These are phyloP conservation scores for Rosalia funebris DNA, from an alignment of 2,888 invertebrate genomes.

Conservation along the genomic window DNA sequence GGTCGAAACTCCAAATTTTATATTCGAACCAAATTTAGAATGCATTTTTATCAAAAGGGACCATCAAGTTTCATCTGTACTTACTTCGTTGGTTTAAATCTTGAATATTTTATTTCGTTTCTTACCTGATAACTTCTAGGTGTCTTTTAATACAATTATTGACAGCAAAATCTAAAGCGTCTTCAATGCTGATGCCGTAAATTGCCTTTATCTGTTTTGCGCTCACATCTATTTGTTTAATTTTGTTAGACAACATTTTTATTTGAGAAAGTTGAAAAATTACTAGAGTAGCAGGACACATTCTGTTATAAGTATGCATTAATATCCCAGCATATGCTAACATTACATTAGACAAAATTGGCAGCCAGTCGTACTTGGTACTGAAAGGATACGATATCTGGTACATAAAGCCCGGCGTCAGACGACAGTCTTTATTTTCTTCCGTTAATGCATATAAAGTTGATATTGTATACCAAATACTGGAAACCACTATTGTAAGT, in stretches of 20 bases:
- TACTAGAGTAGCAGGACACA: background rate
- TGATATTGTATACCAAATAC: background rate
- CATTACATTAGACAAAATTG: too few species aligned
- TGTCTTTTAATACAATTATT: conserved; percentile 3
- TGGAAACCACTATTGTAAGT: background rate
- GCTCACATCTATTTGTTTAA: background rate
- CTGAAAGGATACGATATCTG: conserved; percentile 9
- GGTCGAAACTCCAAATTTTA: too few species aligned
- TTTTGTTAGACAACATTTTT: background rate
- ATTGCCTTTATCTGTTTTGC: background rate
- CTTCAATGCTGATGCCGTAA: background rate
- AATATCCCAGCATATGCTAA: background rate
- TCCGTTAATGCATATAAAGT: background rate
- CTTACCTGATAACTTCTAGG: conserved; percentile 7
- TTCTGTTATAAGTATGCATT: background rate
- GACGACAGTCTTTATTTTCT: background rate
- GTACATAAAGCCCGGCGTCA: background rate
- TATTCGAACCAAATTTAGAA: too few species aligned
- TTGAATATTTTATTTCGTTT: too few species aligned
- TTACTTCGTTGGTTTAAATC: too few species aligned
- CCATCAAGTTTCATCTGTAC: too few species aligned
- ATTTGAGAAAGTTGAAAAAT: conserved; percentile 6
- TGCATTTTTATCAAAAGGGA: too few species aligned
- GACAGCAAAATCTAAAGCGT: background rate
- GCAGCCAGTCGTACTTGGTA: too few species aligned